phyloP scores from a whole-genome alignment of 2,888 invertebrate species.

The Shargacucullia verbasci region DNA sequence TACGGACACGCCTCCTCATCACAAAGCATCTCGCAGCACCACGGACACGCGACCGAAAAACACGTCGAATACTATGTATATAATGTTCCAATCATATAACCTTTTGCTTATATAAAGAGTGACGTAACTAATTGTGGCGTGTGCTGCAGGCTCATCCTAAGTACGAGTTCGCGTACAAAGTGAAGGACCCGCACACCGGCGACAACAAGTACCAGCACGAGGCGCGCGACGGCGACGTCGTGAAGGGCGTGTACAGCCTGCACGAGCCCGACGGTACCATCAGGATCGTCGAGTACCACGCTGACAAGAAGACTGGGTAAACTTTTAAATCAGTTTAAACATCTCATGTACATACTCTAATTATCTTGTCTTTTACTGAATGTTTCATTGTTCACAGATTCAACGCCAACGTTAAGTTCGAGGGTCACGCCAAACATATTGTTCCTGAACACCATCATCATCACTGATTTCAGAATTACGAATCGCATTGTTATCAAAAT shows the following conservation, averaged over 20 bases:
- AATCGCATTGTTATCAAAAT: too few relatives aligned
- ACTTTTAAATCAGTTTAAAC: background rate
- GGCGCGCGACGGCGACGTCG: slow-evolving; percentile 67
- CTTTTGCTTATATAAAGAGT: background rate
- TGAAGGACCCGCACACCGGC: slow-evolving; percentile 80
- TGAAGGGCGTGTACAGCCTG: slow-evolving; percentile 79
- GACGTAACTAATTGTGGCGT: background rate
- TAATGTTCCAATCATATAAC: background rate
- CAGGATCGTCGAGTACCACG: slow-evolving; percentile 79
- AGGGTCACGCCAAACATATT: slow-evolving; percentile 54
- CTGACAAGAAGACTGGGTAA: slow-evolving; percentile 62
- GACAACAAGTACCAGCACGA: slow-evolving; percentile 76
- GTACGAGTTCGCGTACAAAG: slow-evolving; percentile 81
- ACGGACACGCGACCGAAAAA: slow-evolving; percentile 54
- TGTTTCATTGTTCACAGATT: slow-evolving; percentile 14
- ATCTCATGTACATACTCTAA: too few relatives aligned
- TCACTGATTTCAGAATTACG: too few relatives aligned
- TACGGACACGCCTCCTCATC: slow-evolving; percentile 62
- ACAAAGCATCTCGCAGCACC: slow-evolving; percentile 66
- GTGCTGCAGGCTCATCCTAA: slow-evolving; percentile 68
- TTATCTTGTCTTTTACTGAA: too few relatives aligned
- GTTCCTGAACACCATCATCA: slow-evolving; percentile 47
- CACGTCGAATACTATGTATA: slow-evolving; percentile 48
- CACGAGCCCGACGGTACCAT: slow-evolving; percentile 81
- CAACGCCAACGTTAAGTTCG: slow-evolving; percentile 45